Evolutionary conservation across 2,797 vertebrate species (phyloP).

Genomic region (Scyliorhinus canicula): DNA sequence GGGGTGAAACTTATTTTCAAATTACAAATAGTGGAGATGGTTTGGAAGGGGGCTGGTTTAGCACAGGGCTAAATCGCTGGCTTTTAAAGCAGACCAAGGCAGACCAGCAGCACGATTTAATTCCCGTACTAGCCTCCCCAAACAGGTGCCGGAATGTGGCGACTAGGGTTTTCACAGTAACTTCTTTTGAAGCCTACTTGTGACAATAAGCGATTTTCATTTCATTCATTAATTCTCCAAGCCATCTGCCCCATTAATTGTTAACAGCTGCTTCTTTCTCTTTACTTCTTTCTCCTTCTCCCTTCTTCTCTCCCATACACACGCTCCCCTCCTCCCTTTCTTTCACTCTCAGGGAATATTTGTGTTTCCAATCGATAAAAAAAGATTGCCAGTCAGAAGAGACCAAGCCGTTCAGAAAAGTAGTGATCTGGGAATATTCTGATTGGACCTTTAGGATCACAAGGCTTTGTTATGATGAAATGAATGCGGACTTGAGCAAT

Average conservation of each 20-base stretch:
- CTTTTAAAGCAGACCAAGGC: too few species aligned
- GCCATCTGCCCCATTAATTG: background rate
- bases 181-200: too few species aligned
- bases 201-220: too few species aligned
- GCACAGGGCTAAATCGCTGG: too few species aligned
- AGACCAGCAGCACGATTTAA: too few species aligned
- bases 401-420: conserved; percentile 24
- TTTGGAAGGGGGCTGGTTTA: too few species aligned
- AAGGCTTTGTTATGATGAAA: conserved; percentile 13
- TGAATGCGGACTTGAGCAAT: background rate
- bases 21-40: background rate
- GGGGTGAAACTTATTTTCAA: background rate
- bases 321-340: background rate
- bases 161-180: too few species aligned
- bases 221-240: background rate
- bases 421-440: conserved; percentile 7
- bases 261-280: background rate
- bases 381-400: conserved; percentile 18
- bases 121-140: too few species aligned
- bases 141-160: too few species aligned
- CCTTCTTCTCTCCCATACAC: background rate
- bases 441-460: conserved; percentile 15
- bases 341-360: conserved; percentile 1
- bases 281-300: background rate
- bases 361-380: conserved; percentile 3